Base-by-base conservation (phyloP, 2,888 invertebrate species). In the Leucozona laternaria region DNA sequence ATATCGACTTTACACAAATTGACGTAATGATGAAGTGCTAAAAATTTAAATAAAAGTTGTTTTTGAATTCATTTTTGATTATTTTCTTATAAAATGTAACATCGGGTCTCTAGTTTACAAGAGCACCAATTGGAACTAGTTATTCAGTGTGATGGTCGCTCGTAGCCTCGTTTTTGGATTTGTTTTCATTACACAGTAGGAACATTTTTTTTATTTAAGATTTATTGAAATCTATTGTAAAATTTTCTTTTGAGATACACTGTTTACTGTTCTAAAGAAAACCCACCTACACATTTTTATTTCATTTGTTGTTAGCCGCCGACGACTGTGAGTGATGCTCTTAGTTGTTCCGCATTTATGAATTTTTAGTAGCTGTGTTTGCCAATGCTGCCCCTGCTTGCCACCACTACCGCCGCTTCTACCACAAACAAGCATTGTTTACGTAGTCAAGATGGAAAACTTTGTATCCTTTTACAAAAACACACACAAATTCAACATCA, bases 331-430 rank as follows among this genome's bases (percentile, higher is more conserved):
- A 85, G 77, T 85, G 85, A 85, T 85, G 85, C 77, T 85, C 77
- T 78, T 81, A 81, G 81, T 85, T 81, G 81, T 81, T 85, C 72
- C 68, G 77, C 80, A 81, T 85, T 81, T 85, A 85, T 85, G 80
- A 85, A 85, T 81, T 85, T 85, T 77, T 77, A 85, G 72, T 85
- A 85, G 80, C 77, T 76, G 20, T 22, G 76, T 58, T 40, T 64
- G 53, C 68, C 66, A 58, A 6, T 71, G 40, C 37, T 57, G 15
- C 4, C 13, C 13, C 15, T 15, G 34, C 58, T 13, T 15, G 6
- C 28, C 15, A n/a, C 40, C 22, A n/a, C 20, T 34, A 2, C 45
- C n/a, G 17, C 31, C 45, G 15, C 15, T 20, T 6, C 40, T 0
- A n/a, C 43, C 50, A 45, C 70, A 43, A 62, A 13, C 57, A 57